Percentiles rank a stretch among this genome's conserved stretches.
Evolutionary conservation across 2,888 invertebrate species (phyloP).

Genomic region (Dolomedes plantarius): DNA sequence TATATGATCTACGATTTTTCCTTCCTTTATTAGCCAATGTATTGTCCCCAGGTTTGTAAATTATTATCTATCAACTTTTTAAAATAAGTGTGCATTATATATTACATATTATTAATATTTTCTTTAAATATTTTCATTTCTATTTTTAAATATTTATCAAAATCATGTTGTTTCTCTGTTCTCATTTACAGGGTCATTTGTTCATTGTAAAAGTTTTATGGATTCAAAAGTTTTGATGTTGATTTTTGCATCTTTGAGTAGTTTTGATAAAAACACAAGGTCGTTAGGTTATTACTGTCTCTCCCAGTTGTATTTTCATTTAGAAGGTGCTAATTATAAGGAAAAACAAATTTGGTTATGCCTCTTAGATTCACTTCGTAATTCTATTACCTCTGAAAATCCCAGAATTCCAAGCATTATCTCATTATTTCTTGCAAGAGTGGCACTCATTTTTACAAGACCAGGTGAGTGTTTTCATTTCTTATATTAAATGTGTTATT

Average conservation of each 20-base stretch:
- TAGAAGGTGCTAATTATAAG: slow-evolving; percentile 80
- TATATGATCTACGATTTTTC: slow-evolving; percentile 90
- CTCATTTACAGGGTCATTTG: slow-evolving; percentile 80
- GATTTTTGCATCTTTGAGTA: slow-evolving; percentile 84
- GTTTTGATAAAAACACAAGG: slow-evolving; percentile 82
- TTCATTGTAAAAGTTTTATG: slow-evolving; percentile 84
- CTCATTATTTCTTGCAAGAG: slow-evolving; percentile 84
- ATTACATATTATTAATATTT: too few relatives aligned
- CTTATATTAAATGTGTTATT: background rate
- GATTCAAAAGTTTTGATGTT: slow-evolving; percentile 84
- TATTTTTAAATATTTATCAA: background rate
- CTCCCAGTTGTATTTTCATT: slow-evolving; percentile 84
- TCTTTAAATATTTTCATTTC: too few relatives aligned
- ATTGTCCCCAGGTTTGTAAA: slow-evolving; percentile 80
- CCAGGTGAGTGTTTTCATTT: slow-evolving; percentile 77
- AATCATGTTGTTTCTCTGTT: too few relatives aligned
- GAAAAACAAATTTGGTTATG: slow-evolving; percentile 84
- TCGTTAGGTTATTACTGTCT: slow-evolving; percentile 86
- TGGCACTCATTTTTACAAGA: slow-evolving; percentile 84
- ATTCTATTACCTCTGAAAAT: slow-evolving; percentile 80
- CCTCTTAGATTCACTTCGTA: slow-evolving; percentile 83
- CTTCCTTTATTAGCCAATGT: slow-evolving; percentile 86
- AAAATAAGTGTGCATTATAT: too few relatives aligned
- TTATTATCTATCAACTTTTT: background rate
- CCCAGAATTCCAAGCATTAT: slow-evolving; percentile 81